Evolutionary conservation across 2,888 invertebrate genomes (phyloP).

Genomic region (Spilosoma lubricipeda): DNA sequence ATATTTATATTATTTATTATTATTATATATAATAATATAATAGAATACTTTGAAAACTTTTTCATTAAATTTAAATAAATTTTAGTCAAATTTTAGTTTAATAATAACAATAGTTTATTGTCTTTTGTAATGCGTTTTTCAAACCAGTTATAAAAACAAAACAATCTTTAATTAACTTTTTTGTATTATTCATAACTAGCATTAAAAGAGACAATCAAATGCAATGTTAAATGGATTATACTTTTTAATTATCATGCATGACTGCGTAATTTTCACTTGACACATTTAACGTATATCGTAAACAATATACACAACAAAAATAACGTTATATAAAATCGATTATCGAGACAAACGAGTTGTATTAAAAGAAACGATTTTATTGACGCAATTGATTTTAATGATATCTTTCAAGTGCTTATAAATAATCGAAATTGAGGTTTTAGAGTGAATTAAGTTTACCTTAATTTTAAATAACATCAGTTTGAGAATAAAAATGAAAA

Average conservation of each 20-base stretch:
- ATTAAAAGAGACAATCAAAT: not conserved
- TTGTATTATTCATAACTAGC: not conserved
- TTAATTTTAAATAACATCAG: slow-evolving; percentile 27
- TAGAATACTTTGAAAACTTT: too few species aligned
- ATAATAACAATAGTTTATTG: too few species aligned
- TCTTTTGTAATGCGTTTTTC: too few species aligned
- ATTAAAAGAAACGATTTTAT: slow-evolving; percentile 54
- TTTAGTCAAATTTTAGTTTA: too few species aligned
- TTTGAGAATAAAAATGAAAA: not conserved
- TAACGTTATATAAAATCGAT: slow-evolving; percentile 46
- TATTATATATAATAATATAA: too few species aligned
- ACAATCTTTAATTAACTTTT: not conserved
- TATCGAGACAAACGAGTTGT: slow-evolving; percentile 44
- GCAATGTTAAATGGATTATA: slow-evolving; percentile 4
- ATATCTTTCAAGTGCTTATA: slow-evolving; percentile 51
- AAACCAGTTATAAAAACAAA: too few species aligned
- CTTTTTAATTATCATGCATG: slow-evolving; percentile 13
- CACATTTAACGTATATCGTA: slow-evolving; percentile 13
- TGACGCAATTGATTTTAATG: slow-evolving; percentile 56
- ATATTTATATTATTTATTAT: too few species aligned
- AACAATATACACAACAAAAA: slow-evolving; percentile 43
- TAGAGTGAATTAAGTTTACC: slow-evolving; percentile 40
- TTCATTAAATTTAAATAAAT: too few species aligned
- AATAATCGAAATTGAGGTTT: slow-evolving; percentile 51
- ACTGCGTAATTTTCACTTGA: slow-evolving; percentile 17